phyloP scores from a whole-genome alignment of 2,888 invertebrate species.

The Caenorhabditis doughertyi region DNA sequence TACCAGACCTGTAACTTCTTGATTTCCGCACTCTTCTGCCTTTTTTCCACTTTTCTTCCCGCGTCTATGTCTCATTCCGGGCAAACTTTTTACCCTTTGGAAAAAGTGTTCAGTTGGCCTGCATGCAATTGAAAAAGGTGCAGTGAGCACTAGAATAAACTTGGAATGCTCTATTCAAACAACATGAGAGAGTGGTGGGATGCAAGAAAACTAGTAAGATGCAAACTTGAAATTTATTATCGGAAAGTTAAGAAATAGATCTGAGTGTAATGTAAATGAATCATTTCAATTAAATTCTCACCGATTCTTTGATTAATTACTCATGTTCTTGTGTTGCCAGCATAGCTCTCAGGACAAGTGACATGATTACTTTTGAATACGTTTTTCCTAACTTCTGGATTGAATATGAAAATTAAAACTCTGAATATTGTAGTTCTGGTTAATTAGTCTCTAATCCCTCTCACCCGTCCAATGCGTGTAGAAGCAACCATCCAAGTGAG shows the following conservation, averaged over 20 bases:
- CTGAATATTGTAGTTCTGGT: background rate
- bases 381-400: background rate
- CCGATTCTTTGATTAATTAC: too few species aligned
- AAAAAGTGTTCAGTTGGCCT: constrained; percentile 27
- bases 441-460: background rate
- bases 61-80: constrained; percentile 14
- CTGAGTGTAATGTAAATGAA: too few species aligned
- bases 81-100: constrained; percentile 20
- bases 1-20: constrained; percentile 35
- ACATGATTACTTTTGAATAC: background rate
- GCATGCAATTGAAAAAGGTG: background rate
- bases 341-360: background rate
- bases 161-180: constrained; percentile 22
- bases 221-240: background rate
- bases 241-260: background rate
- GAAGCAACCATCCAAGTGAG: background rate
- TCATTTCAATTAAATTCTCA: too few species aligned
- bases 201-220: background rate
- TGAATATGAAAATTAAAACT: constrained; percentile 2
- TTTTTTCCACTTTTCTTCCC: constrained; percentile 21
- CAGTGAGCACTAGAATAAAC: constrained; percentile 43
- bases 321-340: background rate
- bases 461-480: background rate
- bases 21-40: constrained; percentile 19
- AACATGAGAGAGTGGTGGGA: background rate